Evolutionary conservation across 2,797 vertebrate genomes (phyloP).

Genomic region (Danio tinwini): DNA sequence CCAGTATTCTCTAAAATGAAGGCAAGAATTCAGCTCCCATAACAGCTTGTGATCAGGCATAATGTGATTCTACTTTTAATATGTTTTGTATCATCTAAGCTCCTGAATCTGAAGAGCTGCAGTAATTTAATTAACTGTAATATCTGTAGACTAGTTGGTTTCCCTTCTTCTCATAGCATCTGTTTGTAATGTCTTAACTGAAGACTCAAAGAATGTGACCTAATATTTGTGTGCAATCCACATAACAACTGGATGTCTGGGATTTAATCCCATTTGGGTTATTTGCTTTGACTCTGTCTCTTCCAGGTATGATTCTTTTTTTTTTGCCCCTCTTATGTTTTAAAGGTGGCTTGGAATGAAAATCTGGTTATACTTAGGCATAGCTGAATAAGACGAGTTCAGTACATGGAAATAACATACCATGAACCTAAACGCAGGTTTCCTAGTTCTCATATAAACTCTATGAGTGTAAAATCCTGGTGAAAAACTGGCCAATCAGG

Average conservation of each 20-base stretch:
- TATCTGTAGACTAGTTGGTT: constrained; percentile 1
- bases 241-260: constrained; percentile 13
- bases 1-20: constrained; percentile 10
- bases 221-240: neutral
- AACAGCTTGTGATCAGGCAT: constrained; percentile 30
- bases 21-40: neutral
- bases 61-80: constrained; percentile 16
- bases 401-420: too few species aligned
- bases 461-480: too few species aligned
- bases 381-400: too few species aligned
- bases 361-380: too few species aligned
- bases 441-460: too few species aligned
- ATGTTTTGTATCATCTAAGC: constrained; percentile 17
- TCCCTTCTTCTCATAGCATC: neutral
- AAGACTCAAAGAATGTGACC: constrained; percentile 6
- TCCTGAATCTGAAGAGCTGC: constrained; percentile 30
- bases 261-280: constrained; percentile 8
- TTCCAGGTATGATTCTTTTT: neutral
- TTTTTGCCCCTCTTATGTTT: constrained; percentile 8
- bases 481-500: too few species aligned
- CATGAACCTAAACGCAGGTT: too few species aligned
- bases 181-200: constrained; percentile 7
- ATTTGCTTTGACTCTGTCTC: constrained; percentile 2
- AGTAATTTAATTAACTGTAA: constrained; percentile 22
- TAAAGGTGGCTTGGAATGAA: neutral